Evolutionary conservation across 2,797 vertebrate genomes (phyloP).

Genomic region (Bradypus variegatus): DNA sequence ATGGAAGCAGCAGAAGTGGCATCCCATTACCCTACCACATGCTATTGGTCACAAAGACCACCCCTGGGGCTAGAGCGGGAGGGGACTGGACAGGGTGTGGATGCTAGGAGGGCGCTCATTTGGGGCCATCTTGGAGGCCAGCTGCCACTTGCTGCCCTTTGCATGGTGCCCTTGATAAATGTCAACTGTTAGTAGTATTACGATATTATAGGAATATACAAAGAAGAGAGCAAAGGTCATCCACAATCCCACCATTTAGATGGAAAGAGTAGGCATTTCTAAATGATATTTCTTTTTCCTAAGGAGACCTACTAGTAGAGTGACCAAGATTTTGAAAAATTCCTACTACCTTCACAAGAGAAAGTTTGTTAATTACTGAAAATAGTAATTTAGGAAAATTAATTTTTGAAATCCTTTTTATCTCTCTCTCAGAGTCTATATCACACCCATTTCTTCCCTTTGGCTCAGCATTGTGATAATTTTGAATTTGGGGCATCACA

Average conservation of each 20-base stretch:
- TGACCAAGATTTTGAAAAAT: background rate
- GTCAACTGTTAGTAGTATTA: background rate
- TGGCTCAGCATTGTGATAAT: background rate
- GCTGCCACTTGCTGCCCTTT: background rate
- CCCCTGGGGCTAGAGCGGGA: background rate
- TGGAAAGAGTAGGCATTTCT: slow-evolving; percentile 11
- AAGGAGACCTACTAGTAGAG: background rate
- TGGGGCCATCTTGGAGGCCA: background rate
- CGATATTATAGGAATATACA: background rate
- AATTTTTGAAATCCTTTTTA: background rate
- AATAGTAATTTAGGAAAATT: slow-evolving; percentile 33
- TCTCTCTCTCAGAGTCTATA: background rate
- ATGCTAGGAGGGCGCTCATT: background rate
- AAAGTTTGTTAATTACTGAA: slow-evolving; percentile 32
- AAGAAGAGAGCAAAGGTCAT: background rate
- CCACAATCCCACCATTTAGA: background rate
- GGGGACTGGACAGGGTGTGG: background rate
- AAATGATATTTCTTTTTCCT: background rate
- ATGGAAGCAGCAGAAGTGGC: background rate
- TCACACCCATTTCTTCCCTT: slow-evolving; percentile 12
- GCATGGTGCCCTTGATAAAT: background rate
- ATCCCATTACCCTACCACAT: background rate
- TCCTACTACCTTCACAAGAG: background rate
- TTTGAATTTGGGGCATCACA: slow-evolving; percentile 10
- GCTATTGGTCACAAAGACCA: background rate